Percentiles rank a stretch among this genome's conserved stretches.
Conservation (phyloP, 2,888 invertebrate species). For the Steinernema carpocapsae region DNA sequence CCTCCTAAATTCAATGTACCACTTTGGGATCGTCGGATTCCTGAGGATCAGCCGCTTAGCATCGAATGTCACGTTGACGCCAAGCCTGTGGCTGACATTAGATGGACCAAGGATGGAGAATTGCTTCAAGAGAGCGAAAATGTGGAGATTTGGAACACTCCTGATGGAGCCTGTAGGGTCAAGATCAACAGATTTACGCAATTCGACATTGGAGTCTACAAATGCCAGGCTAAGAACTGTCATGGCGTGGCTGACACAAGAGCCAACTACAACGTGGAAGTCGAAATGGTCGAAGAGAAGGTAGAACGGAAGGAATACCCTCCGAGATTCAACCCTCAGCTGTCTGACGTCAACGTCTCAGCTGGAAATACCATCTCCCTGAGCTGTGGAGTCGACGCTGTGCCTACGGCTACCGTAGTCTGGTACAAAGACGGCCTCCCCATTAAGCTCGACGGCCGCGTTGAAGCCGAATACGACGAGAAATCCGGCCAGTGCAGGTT, state of each 20-base stretch:
- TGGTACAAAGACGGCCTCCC: conserved; percentile 69
- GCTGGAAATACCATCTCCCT: conserved; percentile 67
- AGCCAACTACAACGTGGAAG: conserved; percentile 61
- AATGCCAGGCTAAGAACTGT: conserved; percentile 75
- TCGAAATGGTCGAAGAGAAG: conserved; percentile 52
- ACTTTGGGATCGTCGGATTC: conserved; percentile 74
- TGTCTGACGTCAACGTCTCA: conserved; percentile 69
- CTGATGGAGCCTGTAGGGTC: conserved; percentile 66
- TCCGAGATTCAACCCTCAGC: conserved; percentile 69
- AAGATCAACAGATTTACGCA: conserved; percentile 61
- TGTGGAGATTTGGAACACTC: conserved; percentile 61
- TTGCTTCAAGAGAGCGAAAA: conserved; percentile 45
- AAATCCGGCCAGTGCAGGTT: conserved; percentile 75
- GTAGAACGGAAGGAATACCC: conserved; percentile 57
- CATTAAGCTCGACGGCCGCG: conserved; percentile 51
- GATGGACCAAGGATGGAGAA: conserved; percentile 61
- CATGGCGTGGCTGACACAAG: conserved; percentile 64
- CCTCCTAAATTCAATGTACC: conserved; percentile 84
- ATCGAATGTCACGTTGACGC: conserved; percentile 69
- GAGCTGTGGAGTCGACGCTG: conserved; percentile 71
- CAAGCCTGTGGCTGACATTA: conserved; percentile 62
- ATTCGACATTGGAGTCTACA: conserved; percentile 74
- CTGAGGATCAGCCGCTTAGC: conserved; percentile 54
- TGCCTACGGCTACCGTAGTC: conserved; percentile 70
- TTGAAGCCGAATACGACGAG: conserved; percentile 50